These are phyloP conservation scores for Mus musculus DNA, from an alignment of 2,113 vertebrate species.

Conservation along the genomic window DNA sequence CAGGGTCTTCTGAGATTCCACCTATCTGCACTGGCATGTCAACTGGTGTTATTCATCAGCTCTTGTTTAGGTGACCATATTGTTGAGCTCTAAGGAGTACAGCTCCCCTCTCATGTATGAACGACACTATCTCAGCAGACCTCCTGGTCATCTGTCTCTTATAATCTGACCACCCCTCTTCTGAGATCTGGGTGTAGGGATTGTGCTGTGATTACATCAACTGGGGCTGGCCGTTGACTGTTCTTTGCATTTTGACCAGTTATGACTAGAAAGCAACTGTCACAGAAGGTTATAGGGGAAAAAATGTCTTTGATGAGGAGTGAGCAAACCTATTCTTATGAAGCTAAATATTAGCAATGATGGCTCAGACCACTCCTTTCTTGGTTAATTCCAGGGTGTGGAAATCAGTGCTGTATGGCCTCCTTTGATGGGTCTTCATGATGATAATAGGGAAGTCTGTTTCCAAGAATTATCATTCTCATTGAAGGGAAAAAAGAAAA, in stretches of 20 bases:
- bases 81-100: not conserved
- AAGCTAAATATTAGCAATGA: not conserved
- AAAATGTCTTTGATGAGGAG: not conserved
- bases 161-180: not conserved
- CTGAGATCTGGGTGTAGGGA: too few relatives aligned
- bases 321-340: not conserved
- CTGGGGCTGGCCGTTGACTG: not conserved
- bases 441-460: not conserved
- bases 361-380: not conserved
- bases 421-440: not conserved
- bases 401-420: not conserved
- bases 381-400: not conserved
- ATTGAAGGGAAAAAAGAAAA: not conserved
- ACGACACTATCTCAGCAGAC: not conserved
- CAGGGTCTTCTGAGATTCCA: not conserved
- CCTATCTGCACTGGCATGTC: not conserved
- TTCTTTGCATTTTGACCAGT: not conserved
- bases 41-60: not conserved
- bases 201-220: not conserved
- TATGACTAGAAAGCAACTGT: not conserved
- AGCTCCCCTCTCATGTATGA: not conserved
- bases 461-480: not conserved
- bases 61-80: not conserved
- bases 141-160: too few relatives aligned
- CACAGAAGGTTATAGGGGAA: not conserved